phyloP scores from a whole-genome alignment of 2,888 invertebrate species.

The Drosophila barbarae region DNA sequence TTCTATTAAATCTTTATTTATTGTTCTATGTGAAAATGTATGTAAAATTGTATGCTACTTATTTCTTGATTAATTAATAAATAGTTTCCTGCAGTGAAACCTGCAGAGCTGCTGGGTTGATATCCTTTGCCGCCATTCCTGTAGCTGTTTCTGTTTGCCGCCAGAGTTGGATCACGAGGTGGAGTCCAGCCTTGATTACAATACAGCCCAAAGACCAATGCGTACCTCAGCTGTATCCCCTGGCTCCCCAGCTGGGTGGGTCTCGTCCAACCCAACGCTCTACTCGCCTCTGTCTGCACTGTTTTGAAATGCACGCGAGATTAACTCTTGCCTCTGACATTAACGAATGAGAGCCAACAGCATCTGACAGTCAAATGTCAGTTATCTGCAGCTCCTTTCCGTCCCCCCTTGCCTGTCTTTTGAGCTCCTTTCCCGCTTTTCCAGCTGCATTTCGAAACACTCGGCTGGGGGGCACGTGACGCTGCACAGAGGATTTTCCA shows the following conservation, averaged over 20 bases:
- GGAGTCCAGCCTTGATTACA: constrained; percentile 62
- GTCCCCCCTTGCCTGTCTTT: constrained; percentile 3
- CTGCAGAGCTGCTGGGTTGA: constrained; percentile 6
- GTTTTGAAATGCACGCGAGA: constrained; percentile 74
- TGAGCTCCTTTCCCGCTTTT: not conserved
- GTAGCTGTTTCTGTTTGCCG: constrained; percentile 35
- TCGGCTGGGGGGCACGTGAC: not conserved
- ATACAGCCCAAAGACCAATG: constrained; percentile 56
- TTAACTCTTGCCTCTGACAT: constrained; percentile 73
- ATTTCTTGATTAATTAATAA: not conserved
- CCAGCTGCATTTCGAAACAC: not conserved
- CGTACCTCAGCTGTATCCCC: constrained; percentile 50
- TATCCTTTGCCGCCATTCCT: constrained; percentile 35
- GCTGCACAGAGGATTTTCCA: not conserved
- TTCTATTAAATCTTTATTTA: not conserved
- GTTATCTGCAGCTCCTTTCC: constrained; percentile 66
- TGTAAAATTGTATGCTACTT: not conserved
- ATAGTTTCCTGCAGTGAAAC: constrained; percentile 3
- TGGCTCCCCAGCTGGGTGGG: not conserved
- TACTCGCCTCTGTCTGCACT: constrained; percentile 32
- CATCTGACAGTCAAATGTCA: constrained; percentile 76
- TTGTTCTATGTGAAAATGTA: not conserved
- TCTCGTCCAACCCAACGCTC: constrained; percentile 5
- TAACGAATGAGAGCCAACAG: constrained; percentile 75
- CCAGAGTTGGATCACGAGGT: constrained; percentile 22